A percentile compares a stretch with the other conserved stretches of the same genome.
Evolutionary conservation across 2,888 invertebrate genomes (phyloP).

Genomic region (Nomada goodeniana): DNA sequence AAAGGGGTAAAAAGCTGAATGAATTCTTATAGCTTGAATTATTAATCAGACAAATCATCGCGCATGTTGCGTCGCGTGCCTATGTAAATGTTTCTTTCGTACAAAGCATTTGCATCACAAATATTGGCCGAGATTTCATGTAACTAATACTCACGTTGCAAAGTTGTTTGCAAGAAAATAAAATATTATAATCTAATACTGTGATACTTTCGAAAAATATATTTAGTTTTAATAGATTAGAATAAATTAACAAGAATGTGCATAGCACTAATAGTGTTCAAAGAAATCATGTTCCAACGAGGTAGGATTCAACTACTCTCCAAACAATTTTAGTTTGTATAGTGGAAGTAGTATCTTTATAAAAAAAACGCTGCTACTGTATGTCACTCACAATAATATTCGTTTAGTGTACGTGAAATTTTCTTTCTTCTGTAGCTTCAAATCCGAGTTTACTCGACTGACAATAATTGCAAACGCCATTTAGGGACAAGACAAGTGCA

Average conservation of each 20-base stretch:
- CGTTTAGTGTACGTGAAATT: too few relatives aligned
- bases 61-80: not conserved
- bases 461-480: too few relatives aligned
- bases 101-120: not conserved
- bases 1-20: slow-evolving; percentile 7
- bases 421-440: too few relatives aligned
- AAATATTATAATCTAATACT: slow-evolving; percentile 1
- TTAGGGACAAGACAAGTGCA: too few relatives aligned
- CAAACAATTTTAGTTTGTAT: too few relatives aligned
- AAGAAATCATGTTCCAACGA: too few relatives aligned
- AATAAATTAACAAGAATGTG: not conserved
- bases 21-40: slow-evolving; percentile 34
- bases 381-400: too few relatives aligned
- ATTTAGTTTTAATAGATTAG: not conserved
- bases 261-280: too few relatives aligned
- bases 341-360: too few relatives aligned
- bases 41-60: slow-evolving; percentile 45
- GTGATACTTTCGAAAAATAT: not conserved
- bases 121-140: slow-evolving; percentile 16
- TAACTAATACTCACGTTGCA: not conserved
- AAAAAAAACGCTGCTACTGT: too few relatives aligned
- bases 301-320: too few relatives aligned
- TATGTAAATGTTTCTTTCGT: not conserved
- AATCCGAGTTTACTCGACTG: too few relatives aligned
- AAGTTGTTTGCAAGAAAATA: slow-evolving; percentile 14